Evolutionary conservation across 2,797 vertebrate genomes (phyloP).

Genomic region (Parotocinclus haroldoi): DNA sequence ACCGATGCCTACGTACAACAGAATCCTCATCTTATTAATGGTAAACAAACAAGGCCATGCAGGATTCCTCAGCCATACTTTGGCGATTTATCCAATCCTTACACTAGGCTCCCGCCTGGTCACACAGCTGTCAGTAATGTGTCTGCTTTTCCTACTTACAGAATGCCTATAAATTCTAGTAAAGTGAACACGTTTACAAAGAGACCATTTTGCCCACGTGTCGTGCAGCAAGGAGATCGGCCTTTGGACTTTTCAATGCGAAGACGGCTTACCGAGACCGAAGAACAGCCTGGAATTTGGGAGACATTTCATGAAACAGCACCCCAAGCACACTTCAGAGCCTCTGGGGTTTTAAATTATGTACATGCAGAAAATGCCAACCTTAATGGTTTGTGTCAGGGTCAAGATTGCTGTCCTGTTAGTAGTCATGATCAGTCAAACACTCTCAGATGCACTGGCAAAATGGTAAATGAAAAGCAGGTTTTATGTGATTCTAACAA

Average conservation of each 20-base stretch:
- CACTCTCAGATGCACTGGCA: slow-evolving; percentile 3
- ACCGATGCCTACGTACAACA: slow-evolving; percentile 58
- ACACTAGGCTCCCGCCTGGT: slow-evolving; percentile 50
- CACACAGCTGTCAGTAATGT: slow-evolving; percentile 56
- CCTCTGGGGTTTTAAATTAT: slow-evolving; percentile 31
- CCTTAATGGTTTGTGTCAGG: slow-evolving; percentile 14
- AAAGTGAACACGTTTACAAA: slow-evolving; percentile 51
- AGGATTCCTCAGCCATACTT: slow-evolving; percentile 52
- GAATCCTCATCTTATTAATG: slow-evolving; percentile 55
- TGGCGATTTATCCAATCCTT: slow-evolving; percentile 56
- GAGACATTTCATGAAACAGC: slow-evolving; percentile 56
- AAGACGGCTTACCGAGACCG: slow-evolving; percentile 47
- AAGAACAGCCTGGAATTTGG: slow-evolving; percentile 1
- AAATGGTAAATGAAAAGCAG: slow-evolving; percentile 49
- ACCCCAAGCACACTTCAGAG: slow-evolving; percentile 2
- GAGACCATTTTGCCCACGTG: slow-evolving; percentile 42
- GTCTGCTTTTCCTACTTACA: slow-evolving; percentile 57
- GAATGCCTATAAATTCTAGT: slow-evolving; percentile 53
- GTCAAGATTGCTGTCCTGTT: slow-evolving; percentile 44
- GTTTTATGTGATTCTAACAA: slow-evolving; percentile 36
- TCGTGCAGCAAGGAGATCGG: slow-evolving; percentile 33
- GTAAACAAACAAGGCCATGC: slow-evolving; percentile 55
- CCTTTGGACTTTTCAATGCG: slow-evolving; percentile 48
- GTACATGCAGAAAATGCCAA: slow-evolving; percentile 13
- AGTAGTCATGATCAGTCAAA: slow-evolving; percentile 26